Percentiles rank a stretch among this genome's conserved stretches.
These are phyloP conservation scores for Cheilinus undulatus DNA, from an alignment of 2,113 vertebrate genomes.

Conservation along the genomic window DNA sequence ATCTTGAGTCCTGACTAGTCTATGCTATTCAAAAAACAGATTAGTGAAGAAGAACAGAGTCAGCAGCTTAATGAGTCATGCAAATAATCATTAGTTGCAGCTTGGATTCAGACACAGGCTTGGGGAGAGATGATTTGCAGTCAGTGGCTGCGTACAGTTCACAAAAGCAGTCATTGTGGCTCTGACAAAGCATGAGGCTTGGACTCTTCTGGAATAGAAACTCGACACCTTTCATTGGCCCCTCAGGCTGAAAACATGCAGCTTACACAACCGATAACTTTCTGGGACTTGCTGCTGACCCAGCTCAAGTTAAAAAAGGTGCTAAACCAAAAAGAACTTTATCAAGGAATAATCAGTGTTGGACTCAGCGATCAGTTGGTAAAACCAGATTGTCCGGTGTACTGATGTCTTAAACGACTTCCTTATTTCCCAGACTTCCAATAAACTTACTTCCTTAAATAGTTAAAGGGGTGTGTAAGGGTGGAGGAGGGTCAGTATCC, in stretches of 20 bases:
- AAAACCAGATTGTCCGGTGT: background rate
- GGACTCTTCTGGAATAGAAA: conserved; percentile 54
- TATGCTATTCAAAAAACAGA: background rate
- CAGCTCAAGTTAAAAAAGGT: background rate
- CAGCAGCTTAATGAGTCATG: background rate
- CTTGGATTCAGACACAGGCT: background rate
- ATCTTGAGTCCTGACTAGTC: background rate
- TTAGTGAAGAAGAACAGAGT: background rate
- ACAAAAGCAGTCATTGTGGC: conserved; percentile 35
- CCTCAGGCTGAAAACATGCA: conserved; percentile 23
- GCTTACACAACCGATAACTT: conserved; percentile 33
- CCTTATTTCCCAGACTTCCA: background rate
- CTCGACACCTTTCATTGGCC: conserved; percentile 45
- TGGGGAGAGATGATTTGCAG: background rate
- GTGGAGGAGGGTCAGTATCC: background rate
- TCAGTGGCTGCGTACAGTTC: background rate
- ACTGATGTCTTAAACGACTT: background rate
- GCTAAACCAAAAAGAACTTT: too few relatives aligned
- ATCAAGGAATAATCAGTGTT: background rate
- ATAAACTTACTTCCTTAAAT: background rate
- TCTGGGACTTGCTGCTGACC: conserved; percentile 2
- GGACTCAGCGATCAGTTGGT: background rate
- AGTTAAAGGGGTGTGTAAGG: background rate
- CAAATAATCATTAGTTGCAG: background rate
- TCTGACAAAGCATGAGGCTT: conserved; percentile 33